A percentile compares a stretch with the other conserved stretches of the same genome.
Evolutionary conservation across 1,140 invertebrate species (phyloP).

Genomic region (Mylabris phalerata): DNA sequence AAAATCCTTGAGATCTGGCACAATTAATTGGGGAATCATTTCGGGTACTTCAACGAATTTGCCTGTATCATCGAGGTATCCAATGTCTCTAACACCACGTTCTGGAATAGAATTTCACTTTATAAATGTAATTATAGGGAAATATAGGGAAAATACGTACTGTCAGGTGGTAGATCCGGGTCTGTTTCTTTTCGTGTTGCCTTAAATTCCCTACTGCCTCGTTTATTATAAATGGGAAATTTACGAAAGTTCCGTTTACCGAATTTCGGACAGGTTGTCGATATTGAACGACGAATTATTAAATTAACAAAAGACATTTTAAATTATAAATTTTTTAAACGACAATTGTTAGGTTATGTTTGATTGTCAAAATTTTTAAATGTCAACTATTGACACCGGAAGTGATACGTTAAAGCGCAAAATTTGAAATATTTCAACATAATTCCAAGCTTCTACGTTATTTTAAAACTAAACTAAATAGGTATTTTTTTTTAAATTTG

Average conservation of each 20-base stretch:
- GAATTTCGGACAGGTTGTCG: constrained; percentile 48
- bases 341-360: constrained; percentile 7
- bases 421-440: background rate
- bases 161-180: constrained; percentile 55
- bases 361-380: background rate
- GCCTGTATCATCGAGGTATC: constrained; percentile 47
- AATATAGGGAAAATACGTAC: constrained; percentile 38
- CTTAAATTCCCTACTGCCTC: constrained; percentile 62
- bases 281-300: constrained; percentile 48
- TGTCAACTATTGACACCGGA: background rate
- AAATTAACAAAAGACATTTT: constrained; percentile 34
- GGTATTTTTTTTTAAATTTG: background rate
- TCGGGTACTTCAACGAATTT: constrained; percentile 67
- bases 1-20: constrained; percentile 77
- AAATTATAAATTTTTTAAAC: background rate
- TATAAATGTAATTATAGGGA: constrained; percentile 4
- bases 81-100: constrained; percentile 58
- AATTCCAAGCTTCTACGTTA: background rate
- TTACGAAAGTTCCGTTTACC: constrained; percentile 76
- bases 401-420: background rate
- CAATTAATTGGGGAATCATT: constrained; percentile 87
- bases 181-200: constrained; percentile 50
- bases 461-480: no score
- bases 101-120: constrained; percentile 39
- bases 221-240: constrained; percentile 64